Conservation (phyloP, 2,888 invertebrate genomes). For the Stenolophus ochropezus region DNA sequence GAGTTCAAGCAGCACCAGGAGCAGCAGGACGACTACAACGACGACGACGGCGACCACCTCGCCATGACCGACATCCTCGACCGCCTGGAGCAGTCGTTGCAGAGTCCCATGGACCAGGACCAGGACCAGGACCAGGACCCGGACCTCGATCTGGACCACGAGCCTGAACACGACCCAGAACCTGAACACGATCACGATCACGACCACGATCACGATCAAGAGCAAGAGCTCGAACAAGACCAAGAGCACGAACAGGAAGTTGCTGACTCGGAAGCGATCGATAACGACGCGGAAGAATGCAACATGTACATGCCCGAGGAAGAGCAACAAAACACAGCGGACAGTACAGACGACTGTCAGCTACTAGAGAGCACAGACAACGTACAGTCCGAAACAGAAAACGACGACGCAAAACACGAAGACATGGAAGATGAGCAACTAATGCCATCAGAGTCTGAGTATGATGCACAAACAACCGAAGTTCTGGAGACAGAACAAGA, state of each 20-base stretch:
- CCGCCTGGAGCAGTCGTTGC: conserved; percentile 78
- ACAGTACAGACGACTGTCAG: neutral
- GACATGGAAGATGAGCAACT: conserved; percentile 19
- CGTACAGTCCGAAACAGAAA: neutral
- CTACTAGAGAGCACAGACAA: neutral
- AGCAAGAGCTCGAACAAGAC: conserved; percentile 14
- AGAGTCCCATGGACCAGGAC: conserved; percentile 69
- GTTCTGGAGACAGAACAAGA: neutral
- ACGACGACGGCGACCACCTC: conserved; percentile 71
- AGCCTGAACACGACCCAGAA: conserved; percentile 62
- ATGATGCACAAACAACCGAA: neutral
- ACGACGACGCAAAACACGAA: conserved; percentile 12
- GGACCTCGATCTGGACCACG: conserved; percentile 64
- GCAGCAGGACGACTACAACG: conserved; percentile 15
- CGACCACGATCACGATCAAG: conserved; percentile 60
- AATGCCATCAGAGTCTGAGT: neutral
- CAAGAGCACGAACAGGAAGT: conserved; percentile 13
- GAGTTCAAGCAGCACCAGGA: conserved; percentile 77
- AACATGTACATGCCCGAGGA: conserved; percentile 6
- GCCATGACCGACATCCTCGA: conserved; percentile 78
- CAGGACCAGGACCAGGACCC: conserved; percentile 63
- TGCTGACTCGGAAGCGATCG: conserved; percentile 6
- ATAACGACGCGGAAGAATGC: conserved; percentile 10
- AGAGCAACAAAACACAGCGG: conserved; percentile 2
- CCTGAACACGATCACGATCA: conserved; percentile 64